Evolutionary conservation across 2,888 invertebrate genomes (phyloP), one percentile per base, ranked within the genome.

Genomic region (Hydroisotoma schaefferi): DNA sequence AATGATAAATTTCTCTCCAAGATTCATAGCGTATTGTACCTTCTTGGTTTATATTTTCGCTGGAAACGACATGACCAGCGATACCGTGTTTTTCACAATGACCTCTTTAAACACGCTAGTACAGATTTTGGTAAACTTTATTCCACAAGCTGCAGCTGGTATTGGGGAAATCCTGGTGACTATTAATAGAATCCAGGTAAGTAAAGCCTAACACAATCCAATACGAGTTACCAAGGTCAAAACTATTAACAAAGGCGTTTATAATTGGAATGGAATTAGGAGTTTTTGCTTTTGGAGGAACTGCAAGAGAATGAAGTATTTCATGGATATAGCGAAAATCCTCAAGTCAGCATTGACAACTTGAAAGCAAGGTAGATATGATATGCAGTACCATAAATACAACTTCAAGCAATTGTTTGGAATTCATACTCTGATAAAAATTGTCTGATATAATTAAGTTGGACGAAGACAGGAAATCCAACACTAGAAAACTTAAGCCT

Each of bases 81-180:
- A 64, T 18, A 64, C 59, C 40, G 67, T 62, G 12, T 67, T 67
- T 37, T 67, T 67, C 48, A 58, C 64, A 2, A 51, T 67, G 12
- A 49, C 62, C n/a, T 49, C 51, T 26, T 58, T 64, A 40, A 49
- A 67, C 46, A 51, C 55, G 8, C 38, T 59, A 28, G 58, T 56
- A 3, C 64, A 67, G 46, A 64, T 60, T 6, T 60, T 61, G 57
- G 54, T 64, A 55, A 59, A 64, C 55, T 67, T 51, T 52, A 49
- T 55, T n/a, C 67, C 67, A 0, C 38, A 55, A 20, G 64, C 62
- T 4, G 54, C 59, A 1, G 59, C 59, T 3, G 56, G 48, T n/a
- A 28, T 63, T 27, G 63, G 67, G 6, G 67, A 67, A 44, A n/a
- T 63, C 22, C 12, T 61, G 2, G 63, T 67, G 12, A 52, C 67